Percentiles rank a stretch among this genome's conserved stretches.
Conservation (phyloP, 2,113 vertebrate genomes). For the Sapayoa aenigma region DNA sequence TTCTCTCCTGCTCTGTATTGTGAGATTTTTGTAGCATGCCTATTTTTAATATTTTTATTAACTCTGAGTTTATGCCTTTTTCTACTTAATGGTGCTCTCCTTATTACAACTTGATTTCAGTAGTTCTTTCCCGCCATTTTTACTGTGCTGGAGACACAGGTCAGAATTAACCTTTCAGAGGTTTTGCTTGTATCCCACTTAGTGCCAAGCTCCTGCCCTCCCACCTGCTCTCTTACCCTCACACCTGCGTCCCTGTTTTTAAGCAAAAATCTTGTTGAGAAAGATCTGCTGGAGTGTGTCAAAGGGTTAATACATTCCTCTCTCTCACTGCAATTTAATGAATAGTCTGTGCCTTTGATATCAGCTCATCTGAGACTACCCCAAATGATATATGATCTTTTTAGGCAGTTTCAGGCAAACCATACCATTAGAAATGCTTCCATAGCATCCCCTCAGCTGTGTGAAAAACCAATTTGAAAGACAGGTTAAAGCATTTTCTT, state of each 20-base stretch:
- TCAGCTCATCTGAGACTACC: conserved; percentile 2
- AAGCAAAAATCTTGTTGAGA: neutral
- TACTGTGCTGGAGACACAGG: neutral
- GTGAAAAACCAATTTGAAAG: neutral
- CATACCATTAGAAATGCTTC: neutral
- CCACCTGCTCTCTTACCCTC: neutral
- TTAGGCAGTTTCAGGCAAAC: conserved; percentile 18
- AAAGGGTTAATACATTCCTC: neutral
- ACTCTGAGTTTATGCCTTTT: neutral
- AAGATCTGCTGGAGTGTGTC: neutral
- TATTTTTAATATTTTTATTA: neutral
- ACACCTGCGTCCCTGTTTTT: neutral
- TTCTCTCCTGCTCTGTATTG: neutral
- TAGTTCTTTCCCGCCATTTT: neutral
- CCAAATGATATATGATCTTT: conserved; percentile 8
- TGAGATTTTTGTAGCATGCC: neutral
- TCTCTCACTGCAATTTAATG: neutral
- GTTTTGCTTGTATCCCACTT: neutral
- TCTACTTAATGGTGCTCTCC: fast-evolving
- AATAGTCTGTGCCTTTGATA: neutral
- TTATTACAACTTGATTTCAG: neutral
- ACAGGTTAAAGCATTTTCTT: neutral
- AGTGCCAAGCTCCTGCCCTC: neutral
- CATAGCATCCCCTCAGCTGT: neutral
- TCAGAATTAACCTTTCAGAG: neutral